A percentile compares a stretch with the other conserved stretches of the same genome.
Conservation (phyloP, 2,113 vertebrate species). For the Fulmarus glacialis region DNA sequence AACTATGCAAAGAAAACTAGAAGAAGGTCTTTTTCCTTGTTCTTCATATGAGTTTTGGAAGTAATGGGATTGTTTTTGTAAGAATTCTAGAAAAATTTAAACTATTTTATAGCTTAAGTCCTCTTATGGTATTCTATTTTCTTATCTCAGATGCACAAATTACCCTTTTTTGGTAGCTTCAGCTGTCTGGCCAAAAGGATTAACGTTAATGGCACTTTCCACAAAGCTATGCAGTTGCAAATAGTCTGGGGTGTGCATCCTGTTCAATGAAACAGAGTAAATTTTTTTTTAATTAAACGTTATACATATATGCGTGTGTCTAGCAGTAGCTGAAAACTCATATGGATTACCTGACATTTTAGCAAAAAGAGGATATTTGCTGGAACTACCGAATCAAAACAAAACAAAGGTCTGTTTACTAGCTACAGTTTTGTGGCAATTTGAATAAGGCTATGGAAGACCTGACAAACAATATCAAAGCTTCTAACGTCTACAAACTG, state of each 20-base stretch:
- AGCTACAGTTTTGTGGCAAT: neutral
- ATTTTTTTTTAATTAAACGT: neutral
- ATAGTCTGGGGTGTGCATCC: neutral
- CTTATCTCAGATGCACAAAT: neutral
- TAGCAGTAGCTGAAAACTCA: neutral
- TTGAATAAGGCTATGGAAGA: neutral
- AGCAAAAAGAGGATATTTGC: neutral
- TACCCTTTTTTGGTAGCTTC: neutral
- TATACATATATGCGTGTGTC: accelerated
- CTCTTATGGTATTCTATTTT: neutral
- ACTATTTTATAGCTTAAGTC: neutral
- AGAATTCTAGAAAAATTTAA: neutral
- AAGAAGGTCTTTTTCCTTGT: neutral
- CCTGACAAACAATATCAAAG: neutral
- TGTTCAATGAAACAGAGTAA: neutral
- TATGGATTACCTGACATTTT: neutral
- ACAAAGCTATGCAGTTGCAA: neutral
- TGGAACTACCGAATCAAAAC: neutral
- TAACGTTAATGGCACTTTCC: neutral
- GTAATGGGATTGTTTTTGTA: neutral
- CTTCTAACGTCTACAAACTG: neutral
- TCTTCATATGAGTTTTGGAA: neutral
- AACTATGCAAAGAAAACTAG: neutral
- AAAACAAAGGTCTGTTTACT: neutral
- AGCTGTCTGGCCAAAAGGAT: neutral